Evolutionary conservation across 2,113 vertebrate genomes (phyloP).

Genomic region (Periophthalmodon schlosseri): DNA sequence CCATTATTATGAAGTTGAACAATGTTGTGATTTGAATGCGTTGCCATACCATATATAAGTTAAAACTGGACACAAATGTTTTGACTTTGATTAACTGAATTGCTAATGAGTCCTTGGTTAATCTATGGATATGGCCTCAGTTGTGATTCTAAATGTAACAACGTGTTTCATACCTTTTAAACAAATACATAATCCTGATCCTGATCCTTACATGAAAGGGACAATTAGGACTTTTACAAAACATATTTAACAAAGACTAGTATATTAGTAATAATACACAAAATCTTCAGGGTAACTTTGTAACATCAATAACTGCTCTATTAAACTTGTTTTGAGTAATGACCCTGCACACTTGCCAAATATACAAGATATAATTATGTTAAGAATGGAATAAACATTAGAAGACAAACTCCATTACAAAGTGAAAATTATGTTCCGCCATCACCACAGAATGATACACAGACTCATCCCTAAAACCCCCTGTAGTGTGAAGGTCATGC

Average conservation of each 20-base stretch:
- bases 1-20: neutral
- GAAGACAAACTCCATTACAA: constrained; percentile 25
- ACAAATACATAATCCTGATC: no score
- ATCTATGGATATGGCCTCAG: neutral
- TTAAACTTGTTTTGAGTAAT: constrained; percentile 33
- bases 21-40: neutral
- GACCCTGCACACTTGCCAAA: neutral
- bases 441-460: constrained; percentile 39
- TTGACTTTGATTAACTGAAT: neutral
- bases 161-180: no score
- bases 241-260: no score
- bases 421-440: constrained; percentile 22
- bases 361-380: constrained; percentile 15
- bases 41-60: no score
- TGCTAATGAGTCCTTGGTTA: neutral
- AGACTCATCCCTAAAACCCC: constrained; percentile 30
- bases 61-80: neutral
- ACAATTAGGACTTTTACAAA: no score
- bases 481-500: constrained; percentile 28
- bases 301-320: neutral
- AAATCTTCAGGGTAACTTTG: neutral
- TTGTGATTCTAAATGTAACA: neutral
- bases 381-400: constrained; percentile 38
- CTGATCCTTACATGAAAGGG: no score
- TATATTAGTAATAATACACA: no score